Percentiles rank a stretch among this genome's conserved stretches.
Evolutionary conservation across 1,140 invertebrate species (phyloP).

Genomic region (Drosophila leontia): DNA sequence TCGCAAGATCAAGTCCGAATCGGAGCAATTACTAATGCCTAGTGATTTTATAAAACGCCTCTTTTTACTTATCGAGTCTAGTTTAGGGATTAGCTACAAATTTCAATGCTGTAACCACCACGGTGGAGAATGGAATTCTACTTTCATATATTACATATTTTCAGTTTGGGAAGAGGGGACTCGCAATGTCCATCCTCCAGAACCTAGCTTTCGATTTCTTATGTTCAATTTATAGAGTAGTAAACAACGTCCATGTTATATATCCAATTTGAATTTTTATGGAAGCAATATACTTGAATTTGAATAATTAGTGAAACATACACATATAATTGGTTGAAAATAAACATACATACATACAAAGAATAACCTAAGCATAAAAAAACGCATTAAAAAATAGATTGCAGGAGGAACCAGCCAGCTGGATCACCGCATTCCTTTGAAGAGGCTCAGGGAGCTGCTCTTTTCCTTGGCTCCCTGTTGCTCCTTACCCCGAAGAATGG

Average conservation of each 20-base stretch:
- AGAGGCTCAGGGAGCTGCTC: slow-evolving; percentile 43
- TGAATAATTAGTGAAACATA: slow-evolving; percentile 53
- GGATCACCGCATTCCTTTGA: slow-evolving; percentile 33
- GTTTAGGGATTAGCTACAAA: slow-evolving; percentile 28
- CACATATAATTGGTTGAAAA: slow-evolving; percentile 19
- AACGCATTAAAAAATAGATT: slow-evolving; percentile 5
- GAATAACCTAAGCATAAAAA: neutral
- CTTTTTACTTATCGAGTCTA: slow-evolving; percentile 34
- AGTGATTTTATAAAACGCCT: slow-evolving; percentile 15
- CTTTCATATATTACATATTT: slow-evolving; percentile 11
- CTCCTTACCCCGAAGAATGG: slow-evolving; percentile 13
- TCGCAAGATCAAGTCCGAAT: neutral
- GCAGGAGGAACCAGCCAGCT: neutral
- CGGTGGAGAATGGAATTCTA: slow-evolving; percentile 35
- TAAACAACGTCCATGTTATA: slow-evolving; percentile 33
- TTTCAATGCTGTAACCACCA: slow-evolving; percentile 35
- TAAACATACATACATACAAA: slow-evolving; percentile 26
- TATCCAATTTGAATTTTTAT: slow-evolving; percentile 50
- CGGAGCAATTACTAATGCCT: neutral
- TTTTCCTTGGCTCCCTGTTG: neutral
- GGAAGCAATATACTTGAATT: slow-evolving; percentile 49
- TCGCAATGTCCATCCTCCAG: neutral
- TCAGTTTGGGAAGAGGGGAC: slow-evolving; percentile 1
- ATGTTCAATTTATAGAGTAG: slow-evolving; percentile 32
- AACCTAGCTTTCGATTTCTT: slow-evolving; percentile 6